These are phyloP conservation scores for Drosophila suboccidentalis DNA, from an alignment of 2,888 invertebrate genomes.

Conservation along the genomic window DNA sequence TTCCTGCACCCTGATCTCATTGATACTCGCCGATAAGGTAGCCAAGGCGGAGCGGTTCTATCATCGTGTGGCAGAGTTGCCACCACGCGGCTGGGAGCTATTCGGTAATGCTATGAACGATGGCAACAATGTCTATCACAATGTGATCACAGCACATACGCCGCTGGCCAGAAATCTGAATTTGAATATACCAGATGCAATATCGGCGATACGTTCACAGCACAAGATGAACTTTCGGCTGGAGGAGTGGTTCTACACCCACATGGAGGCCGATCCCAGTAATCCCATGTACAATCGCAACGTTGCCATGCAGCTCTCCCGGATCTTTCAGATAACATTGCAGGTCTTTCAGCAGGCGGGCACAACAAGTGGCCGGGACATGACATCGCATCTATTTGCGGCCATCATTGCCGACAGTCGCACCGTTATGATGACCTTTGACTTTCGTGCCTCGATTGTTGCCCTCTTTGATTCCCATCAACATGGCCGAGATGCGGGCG, in stretches of 20 bases:
- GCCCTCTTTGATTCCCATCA: constrained; percentile 82
- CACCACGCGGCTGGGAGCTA: constrained; percentile 85
- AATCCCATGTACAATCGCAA: constrained; percentile 69
- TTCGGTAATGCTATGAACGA: constrained; percentile 87
- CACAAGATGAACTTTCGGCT: constrained; percentile 75
- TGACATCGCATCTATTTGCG: constrained; percentile 70
- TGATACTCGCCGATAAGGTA: constrained; percentile 87
- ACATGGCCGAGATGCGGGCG: constrained; percentile 78
- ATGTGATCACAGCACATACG: constrained; percentile 81
- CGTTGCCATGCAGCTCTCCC: constrained; percentile 73
- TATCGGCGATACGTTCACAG: constrained; percentile 84
- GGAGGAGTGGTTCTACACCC: constrained; percentile 83
- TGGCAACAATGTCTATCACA: constrained; percentile 87
- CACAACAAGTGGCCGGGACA: constrained; percentile 25
- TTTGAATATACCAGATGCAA: constrained; percentile 87
- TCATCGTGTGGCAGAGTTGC: constrained; percentile 64
- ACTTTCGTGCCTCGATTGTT: constrained; percentile 74
- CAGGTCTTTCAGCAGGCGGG: constrained; percentile 70
- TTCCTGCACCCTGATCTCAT: constrained; percentile 88
- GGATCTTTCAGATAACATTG: constrained; percentile 76
- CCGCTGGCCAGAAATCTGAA: constrained; percentile 86
- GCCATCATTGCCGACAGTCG: constrained; percentile 83
- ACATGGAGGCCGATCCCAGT: constrained; percentile 77
- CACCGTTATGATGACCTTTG: constrained; percentile 79
- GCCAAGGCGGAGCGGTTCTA: constrained; percentile 69